These are phyloP conservation scores for Parazoanthus darwini DNA, from an alignment of 92 coral and sea anemone species.

Conservation along the genomic window DNA sequence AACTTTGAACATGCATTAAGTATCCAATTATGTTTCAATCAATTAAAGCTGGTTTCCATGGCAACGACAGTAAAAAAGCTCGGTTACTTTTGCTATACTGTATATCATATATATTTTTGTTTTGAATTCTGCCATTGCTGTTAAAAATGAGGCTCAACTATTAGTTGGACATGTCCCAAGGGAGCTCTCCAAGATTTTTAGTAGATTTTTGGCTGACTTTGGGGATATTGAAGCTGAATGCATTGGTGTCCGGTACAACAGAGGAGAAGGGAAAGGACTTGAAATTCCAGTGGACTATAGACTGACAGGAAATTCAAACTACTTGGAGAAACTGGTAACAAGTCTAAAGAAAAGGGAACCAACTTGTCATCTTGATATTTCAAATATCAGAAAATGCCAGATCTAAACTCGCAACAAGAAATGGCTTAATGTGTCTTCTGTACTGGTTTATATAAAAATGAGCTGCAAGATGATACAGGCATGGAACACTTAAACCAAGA, in stretches of 20 bases:
- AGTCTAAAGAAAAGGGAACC: slow-evolving; percentile 11
- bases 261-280: slow-evolving; percentile 23
- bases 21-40: no score
- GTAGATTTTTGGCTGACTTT: slow-evolving; percentile 1
- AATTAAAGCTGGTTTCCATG: no score
- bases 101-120: no score
- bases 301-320: slow-evolving; percentile 18
- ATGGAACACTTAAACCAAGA: slow-evolving; percentile 62
- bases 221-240: slow-evolving; percentile 10
- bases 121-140: no score
- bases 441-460: slow-evolving; percentile 51
- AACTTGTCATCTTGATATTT: slow-evolving; percentile 12
- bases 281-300: slow-evolving; percentile 24
- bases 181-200: no score
- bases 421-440: slow-evolving; percentile 32
- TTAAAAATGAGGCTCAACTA: no score
- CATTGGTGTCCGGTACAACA: slow-evolving; percentile 10
- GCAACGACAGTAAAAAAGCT: no score
- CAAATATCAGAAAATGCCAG: slow-evolving; percentile 5
- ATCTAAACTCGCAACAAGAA: slow-evolving; percentile 28
- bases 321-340: slow-evolving; percentile 8
- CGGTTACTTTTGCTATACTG: no score
- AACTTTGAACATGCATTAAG: no score
- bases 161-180: no score
- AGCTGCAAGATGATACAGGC: slow-evolving; percentile 60